phyloP scores from a whole-genome alignment of 2,888 invertebrate species.

The Steromphala cineraria region DNA sequence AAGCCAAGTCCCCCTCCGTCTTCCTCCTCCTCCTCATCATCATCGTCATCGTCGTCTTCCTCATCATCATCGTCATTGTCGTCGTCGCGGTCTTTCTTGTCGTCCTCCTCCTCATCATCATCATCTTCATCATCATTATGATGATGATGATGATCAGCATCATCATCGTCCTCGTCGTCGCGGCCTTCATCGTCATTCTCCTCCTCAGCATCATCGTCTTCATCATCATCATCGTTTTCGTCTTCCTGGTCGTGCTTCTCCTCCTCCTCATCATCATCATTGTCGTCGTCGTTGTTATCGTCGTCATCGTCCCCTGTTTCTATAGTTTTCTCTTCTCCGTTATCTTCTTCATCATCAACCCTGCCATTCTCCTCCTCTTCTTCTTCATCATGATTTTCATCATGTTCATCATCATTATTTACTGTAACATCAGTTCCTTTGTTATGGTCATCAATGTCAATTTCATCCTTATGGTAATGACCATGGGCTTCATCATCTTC shows the following conservation, averaged over 20 bases:
- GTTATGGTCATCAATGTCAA: conserved; percentile 14
- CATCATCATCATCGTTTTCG: conserved; percentile 23
- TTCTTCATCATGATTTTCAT: neutral
- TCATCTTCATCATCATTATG: conserved; percentile 15
- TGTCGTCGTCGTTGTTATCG: neutral
- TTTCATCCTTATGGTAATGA: conserved; percentile 8
- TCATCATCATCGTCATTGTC: conserved; percentile 20
- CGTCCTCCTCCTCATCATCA: neutral
- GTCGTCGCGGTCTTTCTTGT: neutral
- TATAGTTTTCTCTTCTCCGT: neutral
- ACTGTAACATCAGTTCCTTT: neutral
- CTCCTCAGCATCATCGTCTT: conserved; percentile 11
- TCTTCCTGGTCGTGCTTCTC: conserved; percentile 7
- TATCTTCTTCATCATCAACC: neutral
- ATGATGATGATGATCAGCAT: conserved; percentile 23
- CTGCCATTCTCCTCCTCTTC: neutral
- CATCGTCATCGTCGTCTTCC: conserved; percentile 21
- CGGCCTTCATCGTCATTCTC: neutral
- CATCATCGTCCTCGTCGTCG: neutral
- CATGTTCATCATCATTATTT: neutral
- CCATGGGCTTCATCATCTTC: neutral
- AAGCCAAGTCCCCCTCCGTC: no score
- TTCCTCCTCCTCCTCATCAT: conserved; percentile 5
- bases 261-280: neutral
- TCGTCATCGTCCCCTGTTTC: neutral